Evolutionary conservation across 2,113 vertebrate species (phyloP).

Genomic region (Archilochus colubris): DNA sequence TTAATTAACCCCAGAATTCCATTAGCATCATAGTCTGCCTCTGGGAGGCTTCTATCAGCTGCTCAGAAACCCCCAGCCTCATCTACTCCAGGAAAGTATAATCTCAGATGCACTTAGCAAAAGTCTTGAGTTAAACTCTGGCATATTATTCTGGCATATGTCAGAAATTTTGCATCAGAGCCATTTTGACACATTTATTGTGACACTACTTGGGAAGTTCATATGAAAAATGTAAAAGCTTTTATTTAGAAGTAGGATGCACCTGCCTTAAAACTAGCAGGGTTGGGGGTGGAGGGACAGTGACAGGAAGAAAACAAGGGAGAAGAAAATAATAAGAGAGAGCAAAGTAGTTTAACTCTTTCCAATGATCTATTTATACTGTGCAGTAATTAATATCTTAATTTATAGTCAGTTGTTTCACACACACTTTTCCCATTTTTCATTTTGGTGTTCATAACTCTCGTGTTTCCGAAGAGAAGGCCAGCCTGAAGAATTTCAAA

Average conservation of each 20-base stretch:
- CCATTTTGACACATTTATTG: not conserved
- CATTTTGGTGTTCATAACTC: not conserved
- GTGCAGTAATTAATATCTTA: not conserved
- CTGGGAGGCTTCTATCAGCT: not conserved
- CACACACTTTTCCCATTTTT: not conserved
- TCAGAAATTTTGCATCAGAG: not conserved
- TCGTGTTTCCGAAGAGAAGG: not conserved
- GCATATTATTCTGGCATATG: rapidly evolving
- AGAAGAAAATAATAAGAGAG: not conserved
- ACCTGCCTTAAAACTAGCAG: not conserved
- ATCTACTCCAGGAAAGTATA: not conserved
- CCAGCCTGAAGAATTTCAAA: not conserved
- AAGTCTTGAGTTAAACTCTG: not conserved
- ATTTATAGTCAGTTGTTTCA: not conserved
- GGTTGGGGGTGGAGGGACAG: rapidly evolving
- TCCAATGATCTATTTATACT: not conserved
- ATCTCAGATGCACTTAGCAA: not conserved
- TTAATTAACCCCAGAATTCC: constrained; percentile 14
- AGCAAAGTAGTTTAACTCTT: not conserved
- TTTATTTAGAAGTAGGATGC: not conserved
- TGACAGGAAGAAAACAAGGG: not conserved
- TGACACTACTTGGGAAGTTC: not conserved
- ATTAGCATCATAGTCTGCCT: not conserved
- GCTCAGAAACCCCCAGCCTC: not conserved
- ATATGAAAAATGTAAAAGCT: not conserved